These are phyloP conservation scores for Hypsopygia costalis DNA, from an alignment of 2,888 invertebrate species.

Conservation along the genomic window DNA sequence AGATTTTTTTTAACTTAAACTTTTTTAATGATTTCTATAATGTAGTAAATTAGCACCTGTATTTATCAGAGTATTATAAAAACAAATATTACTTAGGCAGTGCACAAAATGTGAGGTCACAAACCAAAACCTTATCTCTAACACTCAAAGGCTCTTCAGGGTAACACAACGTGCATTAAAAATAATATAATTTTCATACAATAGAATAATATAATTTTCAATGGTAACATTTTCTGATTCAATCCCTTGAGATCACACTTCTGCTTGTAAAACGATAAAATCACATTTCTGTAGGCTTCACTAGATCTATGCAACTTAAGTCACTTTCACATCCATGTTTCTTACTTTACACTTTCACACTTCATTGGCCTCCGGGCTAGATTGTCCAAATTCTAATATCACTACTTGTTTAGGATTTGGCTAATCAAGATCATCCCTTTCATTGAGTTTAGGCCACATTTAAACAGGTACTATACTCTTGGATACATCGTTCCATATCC, in stretches of 20 bases:
- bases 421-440: constrained; percentile 42
- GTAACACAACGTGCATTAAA: constrained; percentile 28
- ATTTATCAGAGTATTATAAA: too few species aligned
- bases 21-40: too few species aligned
- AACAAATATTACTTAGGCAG: constrained; percentile 30
- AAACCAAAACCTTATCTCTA: constrained; percentile 32
- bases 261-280: constrained; percentile 49
- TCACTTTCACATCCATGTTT: constrained; percentile 24
- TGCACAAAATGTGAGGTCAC: constrained; percentile 49
- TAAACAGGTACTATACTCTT: constrained; percentile 38
- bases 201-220: constrained; percentile 24
- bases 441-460: constrained; percentile 49
- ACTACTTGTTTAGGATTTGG: constrained; percentile 43
- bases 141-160: constrained; percentile 32
- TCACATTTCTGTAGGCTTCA: constrained; percentile 63
- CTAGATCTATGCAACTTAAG: constrained; percentile 40
- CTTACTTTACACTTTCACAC: constrained; percentile 9
- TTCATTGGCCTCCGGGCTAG: constrained; percentile 22
- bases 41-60: neutral
- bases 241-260: constrained; percentile 67
- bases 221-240: constrained; percentile 41
- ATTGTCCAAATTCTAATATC: constrained; percentile 33
- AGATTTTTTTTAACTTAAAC: too few species aligned
- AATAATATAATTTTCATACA: constrained; percentile 20
- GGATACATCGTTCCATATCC: constrained; percentile 16